These are phyloP conservation scores for Upupa epops DNA, from an alignment of 2,113 vertebrate species.

Conservation along the genomic window DNA sequence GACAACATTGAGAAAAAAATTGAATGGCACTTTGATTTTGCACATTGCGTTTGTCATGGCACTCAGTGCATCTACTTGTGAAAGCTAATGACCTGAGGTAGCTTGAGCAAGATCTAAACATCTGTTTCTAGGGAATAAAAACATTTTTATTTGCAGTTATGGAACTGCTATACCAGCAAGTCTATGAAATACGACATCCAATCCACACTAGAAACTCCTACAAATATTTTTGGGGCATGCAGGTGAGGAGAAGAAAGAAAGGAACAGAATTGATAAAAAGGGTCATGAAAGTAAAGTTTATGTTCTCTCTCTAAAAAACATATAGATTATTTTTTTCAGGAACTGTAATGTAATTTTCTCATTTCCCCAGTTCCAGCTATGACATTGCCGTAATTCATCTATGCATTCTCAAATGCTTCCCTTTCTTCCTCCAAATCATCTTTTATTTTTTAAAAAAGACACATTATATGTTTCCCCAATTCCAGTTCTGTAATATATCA, in stretches of 20 bases:
- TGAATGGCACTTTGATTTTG: background rate
- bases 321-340: background rate
- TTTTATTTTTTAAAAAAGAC: background rate
- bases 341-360: background rate
- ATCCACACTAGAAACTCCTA: background rate
- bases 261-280: background rate
- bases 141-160: background rate
- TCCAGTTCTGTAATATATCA: background rate
- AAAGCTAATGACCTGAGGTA: background rate
- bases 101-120: background rate
- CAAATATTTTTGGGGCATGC: no score
- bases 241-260: background rate
- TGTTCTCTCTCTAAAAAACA: background rate
- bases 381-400: background rate
- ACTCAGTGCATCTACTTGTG: background rate
- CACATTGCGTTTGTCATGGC: background rate
- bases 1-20: background rate
- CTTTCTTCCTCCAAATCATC: background rate
- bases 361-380: background rate
- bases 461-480: background rate
- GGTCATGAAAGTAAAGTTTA: background rate
- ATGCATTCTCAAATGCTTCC: background rate
- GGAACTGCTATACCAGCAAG: rapidly evolving
- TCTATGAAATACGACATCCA: background rate
- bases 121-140: background rate